A percentile compares a stretch with the other conserved stretches of the same genome.
Conservation (phyloP, 2,113 vertebrate genomes). For the Alethe diademata region DNA sequence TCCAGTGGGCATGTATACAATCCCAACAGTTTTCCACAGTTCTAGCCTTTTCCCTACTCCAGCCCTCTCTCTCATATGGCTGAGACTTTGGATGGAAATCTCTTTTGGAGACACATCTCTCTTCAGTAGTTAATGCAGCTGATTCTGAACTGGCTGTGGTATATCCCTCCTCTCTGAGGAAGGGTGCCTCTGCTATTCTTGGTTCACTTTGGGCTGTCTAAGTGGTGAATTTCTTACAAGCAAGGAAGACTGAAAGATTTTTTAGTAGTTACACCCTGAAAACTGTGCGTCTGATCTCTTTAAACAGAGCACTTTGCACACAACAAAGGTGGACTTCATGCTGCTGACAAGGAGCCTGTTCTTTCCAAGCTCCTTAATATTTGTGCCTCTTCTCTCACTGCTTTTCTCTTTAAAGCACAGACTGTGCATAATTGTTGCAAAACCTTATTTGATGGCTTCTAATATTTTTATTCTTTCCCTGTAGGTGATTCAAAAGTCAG, state of each 20-base stretch:
- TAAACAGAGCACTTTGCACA: background rate
- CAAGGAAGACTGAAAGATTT: background rate
- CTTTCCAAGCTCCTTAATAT: background rate
- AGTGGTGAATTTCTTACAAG: background rate
- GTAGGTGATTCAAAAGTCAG: constrained; percentile 85
- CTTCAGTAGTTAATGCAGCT: background rate
- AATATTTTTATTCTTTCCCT: background rate
- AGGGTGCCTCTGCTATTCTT: background rate
- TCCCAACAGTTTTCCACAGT: background rate
- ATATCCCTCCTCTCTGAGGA: background rate
- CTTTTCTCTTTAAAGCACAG: background rate
- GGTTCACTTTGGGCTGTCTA: background rate
- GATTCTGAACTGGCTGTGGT: background rate
- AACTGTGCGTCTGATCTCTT: background rate
- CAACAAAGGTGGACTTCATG: background rate
- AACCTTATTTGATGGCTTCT: background rate
- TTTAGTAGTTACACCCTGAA: background rate
- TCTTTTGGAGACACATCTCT: background rate
- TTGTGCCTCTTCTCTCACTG: background rate
- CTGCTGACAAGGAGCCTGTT: background rate
- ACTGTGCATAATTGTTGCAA: background rate
- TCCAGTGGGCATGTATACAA: background rate
- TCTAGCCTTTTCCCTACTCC: background rate
- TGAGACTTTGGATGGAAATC: background rate
- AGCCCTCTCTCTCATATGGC: background rate